A percentile compares a stretch with the other conserved stretches of the same genome.
Conservation (phyloP, 2,113 vertebrate species). For the Rhynchomys soricoides region DNA sequence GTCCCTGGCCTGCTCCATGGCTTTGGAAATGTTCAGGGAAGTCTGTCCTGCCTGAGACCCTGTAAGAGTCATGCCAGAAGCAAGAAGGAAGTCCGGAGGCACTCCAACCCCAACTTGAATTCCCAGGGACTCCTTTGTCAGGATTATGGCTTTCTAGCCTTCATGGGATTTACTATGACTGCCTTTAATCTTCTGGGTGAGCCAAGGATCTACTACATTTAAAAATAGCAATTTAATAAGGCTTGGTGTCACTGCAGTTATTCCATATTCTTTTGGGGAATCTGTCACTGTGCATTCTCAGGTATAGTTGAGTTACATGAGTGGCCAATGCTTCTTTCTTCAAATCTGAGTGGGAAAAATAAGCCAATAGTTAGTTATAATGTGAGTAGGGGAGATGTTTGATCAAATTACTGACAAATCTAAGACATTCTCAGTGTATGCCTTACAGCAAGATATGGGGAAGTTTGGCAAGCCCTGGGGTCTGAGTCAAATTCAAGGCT, state of each 20-base stretch:
- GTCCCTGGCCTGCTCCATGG: not conserved
- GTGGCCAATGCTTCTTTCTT: conserved; percentile 1
- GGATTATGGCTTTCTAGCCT: not conserved
- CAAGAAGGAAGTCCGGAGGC: conserved; percentile 21
- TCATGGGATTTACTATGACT: not conserved
- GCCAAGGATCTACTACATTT: not conserved
- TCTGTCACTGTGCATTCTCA: not conserved
- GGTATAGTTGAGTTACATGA: not conserved
- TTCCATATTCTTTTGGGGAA: not conserved
- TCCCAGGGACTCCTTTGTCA: not conserved
- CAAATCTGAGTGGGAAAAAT: conserved; percentile 12
- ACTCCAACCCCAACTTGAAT: not conserved
- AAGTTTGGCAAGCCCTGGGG: not conserved
- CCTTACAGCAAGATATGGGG: not conserved
- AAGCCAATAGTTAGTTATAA: not conserved
- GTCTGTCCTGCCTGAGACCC: not conserved
- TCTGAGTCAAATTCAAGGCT: not conserved
- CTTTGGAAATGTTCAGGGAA: not conserved
- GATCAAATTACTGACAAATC: not conserved
- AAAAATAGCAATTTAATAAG: conserved; percentile 45
- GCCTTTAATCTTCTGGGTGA: not conserved
- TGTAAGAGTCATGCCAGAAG: not conserved
- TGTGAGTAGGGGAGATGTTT: not conserved
- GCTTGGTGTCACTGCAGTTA: not conserved
- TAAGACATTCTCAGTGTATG: not conserved